Evolutionary conservation across 2,888 invertebrate genomes (phyloP), one percentile per base, ranked within the genome.

Genomic region (Hymenopus coronatus): DNA sequence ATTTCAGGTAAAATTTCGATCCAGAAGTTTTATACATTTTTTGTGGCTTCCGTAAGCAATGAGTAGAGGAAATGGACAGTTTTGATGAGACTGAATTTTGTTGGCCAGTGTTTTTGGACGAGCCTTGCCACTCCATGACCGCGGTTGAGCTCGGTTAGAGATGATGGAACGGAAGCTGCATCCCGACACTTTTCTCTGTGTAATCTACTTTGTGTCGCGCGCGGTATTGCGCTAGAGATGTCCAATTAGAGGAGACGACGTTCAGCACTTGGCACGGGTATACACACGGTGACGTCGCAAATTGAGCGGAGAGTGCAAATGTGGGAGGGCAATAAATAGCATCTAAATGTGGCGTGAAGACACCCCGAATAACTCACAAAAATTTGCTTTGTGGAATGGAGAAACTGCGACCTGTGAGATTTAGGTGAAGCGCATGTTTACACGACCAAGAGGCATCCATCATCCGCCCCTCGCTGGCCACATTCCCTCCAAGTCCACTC

Each of bases 301-400:
- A 70, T 70, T 70, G 54, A 70, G 54, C 54, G 54, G 54, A 70
- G 54, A 70, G 54, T 70, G 54, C 54, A 70, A 70, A 70, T 70
- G 54, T 15, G 54, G 40, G 40, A 40, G 54, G 54, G 54, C 54
- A 70, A 70, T 70, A 70, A 70, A 70, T 70, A 70, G 54, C 54
- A 25, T 70, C 54, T 70, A 70, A 70, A 70, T 70, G 54, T 70
- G 54, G 54, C 54, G 54, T 70, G 54, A 70, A 70, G 54, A 70
- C 54, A 70, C 54, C 20, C 0, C 20, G 54, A 20, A 87, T 87
- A 87, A 87, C 54, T 87, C 54, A 87, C 54, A 87, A 82, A 87
- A 87, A 87, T 87, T 87, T 87, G 87, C 87, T 87, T 82, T 87
- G 82, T 87, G 87, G 87, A 87, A 87, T 82, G 87, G 40, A 87